Percentiles rank a stretch among this genome's conserved stretches.
These are phyloP conservation scores for Holcopasites calliopsidis DNA, from an alignment of 1,140 invertebrate genomes.

Conservation along the genomic window DNA sequence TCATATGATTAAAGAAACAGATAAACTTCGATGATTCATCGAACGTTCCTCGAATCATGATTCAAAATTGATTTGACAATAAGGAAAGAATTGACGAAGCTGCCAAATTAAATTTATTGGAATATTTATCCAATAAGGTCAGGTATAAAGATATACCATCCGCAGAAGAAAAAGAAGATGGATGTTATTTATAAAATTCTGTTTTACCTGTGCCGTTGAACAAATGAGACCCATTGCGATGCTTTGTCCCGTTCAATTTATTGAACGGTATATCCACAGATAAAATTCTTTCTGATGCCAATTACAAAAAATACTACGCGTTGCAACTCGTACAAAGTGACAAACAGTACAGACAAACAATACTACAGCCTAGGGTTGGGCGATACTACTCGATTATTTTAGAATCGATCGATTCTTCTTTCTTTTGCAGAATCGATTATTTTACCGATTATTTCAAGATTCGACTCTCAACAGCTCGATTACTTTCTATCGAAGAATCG, in stretches of 20 bases:
- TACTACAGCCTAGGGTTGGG: too few species aligned
- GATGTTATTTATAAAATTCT: slow-evolving; percentile 2
- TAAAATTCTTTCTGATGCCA: background rate
- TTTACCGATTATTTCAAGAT: too few species aligned
- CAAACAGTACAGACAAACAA: too few species aligned
- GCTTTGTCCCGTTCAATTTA: background rate
- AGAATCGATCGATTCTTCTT: too few species aligned
- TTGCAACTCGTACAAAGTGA: background rate
- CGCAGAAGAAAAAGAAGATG: background rate
- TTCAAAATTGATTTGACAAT: background rate
- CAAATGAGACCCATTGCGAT: slow-evolving; percentile 73
- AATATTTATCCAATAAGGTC: background rate
- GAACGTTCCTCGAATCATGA: background rate
- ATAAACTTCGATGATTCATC: slow-evolving; percentile 8
- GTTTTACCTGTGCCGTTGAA: slow-evolving; percentile 74
- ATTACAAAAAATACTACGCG: background rate
- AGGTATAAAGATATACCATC: background rate
- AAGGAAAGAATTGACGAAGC: background rate
- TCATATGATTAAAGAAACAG: background rate
- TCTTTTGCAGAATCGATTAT: too few species aligned
- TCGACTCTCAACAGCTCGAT: too few species aligned
- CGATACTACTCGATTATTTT: too few species aligned
- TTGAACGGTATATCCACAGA: background rate
- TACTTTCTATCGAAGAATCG: too few species aligned
- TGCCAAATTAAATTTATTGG: background rate